Conservation (phyloP, 2,113 vertebrate genomes). For the Tyto alba region DNA sequence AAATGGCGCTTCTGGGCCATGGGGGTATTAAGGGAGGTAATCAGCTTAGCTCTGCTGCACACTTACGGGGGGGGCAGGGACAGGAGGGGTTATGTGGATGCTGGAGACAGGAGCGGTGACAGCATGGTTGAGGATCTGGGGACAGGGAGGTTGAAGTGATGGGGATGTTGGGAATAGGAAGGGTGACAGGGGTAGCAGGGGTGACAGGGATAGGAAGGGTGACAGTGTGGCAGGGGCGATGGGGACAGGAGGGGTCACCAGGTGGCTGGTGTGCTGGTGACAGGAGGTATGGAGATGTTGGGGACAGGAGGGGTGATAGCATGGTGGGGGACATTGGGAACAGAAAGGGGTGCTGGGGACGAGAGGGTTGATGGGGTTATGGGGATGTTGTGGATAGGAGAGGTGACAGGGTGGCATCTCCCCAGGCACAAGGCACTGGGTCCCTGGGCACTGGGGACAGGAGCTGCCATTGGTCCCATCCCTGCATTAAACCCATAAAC, state of each 20-base stretch:
- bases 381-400: not conserved
- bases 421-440: not conserved
- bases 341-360: not conserved
- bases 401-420: not conserved
- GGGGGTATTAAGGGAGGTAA: conserved; percentile 32
- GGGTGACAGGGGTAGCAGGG: not conserved
- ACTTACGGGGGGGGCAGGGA: not conserved
- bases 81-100: not conserved
- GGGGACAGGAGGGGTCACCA: not conserved
- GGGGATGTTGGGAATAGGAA: not conserved
- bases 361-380: not conserved
- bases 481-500: not conserved
- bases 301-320: not conserved
- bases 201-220: not conserved
- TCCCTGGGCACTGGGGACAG: not conserved
- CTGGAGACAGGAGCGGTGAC: not conserved
- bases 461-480: not conserved
- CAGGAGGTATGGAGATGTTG: not conserved
- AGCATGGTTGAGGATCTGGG: not conserved
- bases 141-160: not conserved
- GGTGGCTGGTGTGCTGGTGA: not conserved
- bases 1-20: conserved; percentile 3
- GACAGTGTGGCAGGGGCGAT: not conserved
- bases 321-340: too few species aligned
- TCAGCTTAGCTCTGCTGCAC: not conserved